A percentile compares a stretch with the other conserved stretches of the same genome.
phyloP scores from a whole-genome alignment of 2,113 vertebrate genomes.

The Gopherus flavomarginatus region DNA sequence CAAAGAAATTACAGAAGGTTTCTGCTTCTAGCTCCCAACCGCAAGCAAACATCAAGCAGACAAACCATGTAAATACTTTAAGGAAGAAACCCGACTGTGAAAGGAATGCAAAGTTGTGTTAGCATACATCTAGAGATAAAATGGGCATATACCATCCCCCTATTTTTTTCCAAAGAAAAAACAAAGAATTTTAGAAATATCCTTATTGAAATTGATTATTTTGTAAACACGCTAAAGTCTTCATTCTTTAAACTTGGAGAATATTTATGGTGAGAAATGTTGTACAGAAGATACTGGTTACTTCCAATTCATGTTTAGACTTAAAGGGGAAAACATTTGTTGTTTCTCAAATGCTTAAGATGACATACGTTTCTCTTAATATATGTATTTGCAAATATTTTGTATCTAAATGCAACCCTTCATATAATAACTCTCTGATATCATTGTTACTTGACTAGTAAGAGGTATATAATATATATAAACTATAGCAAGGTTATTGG shows the following conservation, averaged over 20 bases:
- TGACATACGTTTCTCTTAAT: not conserved
- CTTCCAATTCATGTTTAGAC: not conserved
- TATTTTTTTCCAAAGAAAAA: not conserved
- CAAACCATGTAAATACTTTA: not conserved
- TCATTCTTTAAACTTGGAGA: not conserved
- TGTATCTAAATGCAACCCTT: not conserved
- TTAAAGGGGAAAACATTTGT: not conserved
- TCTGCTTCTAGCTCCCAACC: not conserved
- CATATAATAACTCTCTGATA: not conserved
- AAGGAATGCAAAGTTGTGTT: not conserved
- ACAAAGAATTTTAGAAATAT: not conserved
- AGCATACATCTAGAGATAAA: not conserved
- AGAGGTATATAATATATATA: not conserved
- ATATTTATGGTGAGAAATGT: not conserved
- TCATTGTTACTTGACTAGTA: not conserved
- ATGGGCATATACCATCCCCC: not conserved
- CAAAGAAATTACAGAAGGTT: not conserved
- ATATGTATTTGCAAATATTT: not conserved
- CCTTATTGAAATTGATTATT: not conserved
- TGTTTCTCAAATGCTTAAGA: not conserved
- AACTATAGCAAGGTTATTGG: not conserved
- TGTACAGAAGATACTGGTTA: not conserved
- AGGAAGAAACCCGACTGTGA: not conserved
- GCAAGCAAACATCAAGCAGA: not conserved
- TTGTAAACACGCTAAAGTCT: not conserved